Evolutionary conservation across 1,140 invertebrate genomes (phyloP), one percentile per base, ranked within the genome.

Genomic region (Elysia chlorotica): DNA sequence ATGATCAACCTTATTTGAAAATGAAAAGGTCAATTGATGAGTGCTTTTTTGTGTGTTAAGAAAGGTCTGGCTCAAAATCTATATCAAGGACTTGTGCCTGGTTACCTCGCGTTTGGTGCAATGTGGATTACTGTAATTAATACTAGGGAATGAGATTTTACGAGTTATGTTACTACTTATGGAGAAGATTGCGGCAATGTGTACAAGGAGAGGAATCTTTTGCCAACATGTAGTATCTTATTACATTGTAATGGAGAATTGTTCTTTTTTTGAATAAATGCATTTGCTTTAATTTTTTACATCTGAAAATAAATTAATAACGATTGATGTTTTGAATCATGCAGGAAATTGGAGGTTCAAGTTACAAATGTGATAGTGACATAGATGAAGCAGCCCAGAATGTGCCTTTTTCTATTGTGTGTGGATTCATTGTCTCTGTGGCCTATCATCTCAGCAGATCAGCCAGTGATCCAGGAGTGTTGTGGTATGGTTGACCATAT

Each of bases 391-490:
- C 92, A 74, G 93, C 95, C 0, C 96, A 98, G 82, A 95, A 97
- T 80, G 93, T 98, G 33, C 86, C 98, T 1, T 99, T 99, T 84
- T 99, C 97, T 0, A 95, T 99, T 69, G 99, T 97, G 84, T 95
- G 93, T 84, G 96, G 94, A 0, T 89, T 98, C 31, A 88, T 97
- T 0, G 92, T 99, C 0, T 92, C 96, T 0, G 89, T 95, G 66
- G 93, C 94, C 33, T 99, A 99, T 86, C 96, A 99, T 83, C 88
- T 99, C 17, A 99, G 96, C 84, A 89, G 98, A 75, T 93, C 92
- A 68, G 93, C 95, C 0, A 95, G 94, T 76, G 96, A 99, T 88
- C 96, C 96, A 4, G 92, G 91, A 53, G 92, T 96, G 19, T 91
- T 98, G 70, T 96, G 95, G 94, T 94, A n/a, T n/a, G n/a, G n/a